A percentile compares a stretch with the other conserved stretches of the same genome.
Evolutionary conservation across 2,797 vertebrate genomes (phyloP).

Genomic region (Cheracebus regulus): DNA sequence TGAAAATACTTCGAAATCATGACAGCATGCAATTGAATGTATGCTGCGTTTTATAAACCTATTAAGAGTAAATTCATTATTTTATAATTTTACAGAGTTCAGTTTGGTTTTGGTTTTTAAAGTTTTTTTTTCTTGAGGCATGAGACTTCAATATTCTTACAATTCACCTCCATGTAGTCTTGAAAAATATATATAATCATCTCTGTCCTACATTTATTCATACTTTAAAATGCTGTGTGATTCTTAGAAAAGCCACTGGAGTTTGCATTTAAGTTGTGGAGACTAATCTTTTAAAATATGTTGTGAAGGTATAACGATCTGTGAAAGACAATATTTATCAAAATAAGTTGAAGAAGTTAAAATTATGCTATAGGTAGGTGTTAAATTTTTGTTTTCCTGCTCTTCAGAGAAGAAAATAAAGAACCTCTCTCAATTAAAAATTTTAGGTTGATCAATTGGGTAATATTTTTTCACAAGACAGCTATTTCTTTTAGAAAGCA

Average conservation of each 20-base stretch:
- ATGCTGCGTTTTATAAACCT: neutral
- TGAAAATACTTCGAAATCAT: neutral
- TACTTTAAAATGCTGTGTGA: neutral
- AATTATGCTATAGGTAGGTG: neutral
- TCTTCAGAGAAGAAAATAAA: neutral
- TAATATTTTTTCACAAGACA: neutral
- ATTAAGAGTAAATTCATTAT: neutral
- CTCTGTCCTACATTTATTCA: neutral
- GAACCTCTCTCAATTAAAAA: neutral
- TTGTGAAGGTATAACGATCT: neutral
- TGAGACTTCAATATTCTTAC: neutral
- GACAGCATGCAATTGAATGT: neutral
- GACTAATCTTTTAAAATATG: neutral
- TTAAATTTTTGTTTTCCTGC: neutral
- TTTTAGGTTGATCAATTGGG: neutral
- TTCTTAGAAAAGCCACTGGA: neutral
- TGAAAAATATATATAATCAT: neutral
- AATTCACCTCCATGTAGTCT: neutral
- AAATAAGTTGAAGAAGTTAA: neutral
- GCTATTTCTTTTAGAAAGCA: neutral
- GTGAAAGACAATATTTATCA: neutral
- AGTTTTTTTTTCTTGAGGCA: neutral
- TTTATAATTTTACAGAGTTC: neutral
- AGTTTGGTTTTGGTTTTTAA: neutral
- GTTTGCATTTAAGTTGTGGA: neutral